Base-by-base conservation (phyloP, 2,888 invertebrate species). In the Tachina fera region DNA sequence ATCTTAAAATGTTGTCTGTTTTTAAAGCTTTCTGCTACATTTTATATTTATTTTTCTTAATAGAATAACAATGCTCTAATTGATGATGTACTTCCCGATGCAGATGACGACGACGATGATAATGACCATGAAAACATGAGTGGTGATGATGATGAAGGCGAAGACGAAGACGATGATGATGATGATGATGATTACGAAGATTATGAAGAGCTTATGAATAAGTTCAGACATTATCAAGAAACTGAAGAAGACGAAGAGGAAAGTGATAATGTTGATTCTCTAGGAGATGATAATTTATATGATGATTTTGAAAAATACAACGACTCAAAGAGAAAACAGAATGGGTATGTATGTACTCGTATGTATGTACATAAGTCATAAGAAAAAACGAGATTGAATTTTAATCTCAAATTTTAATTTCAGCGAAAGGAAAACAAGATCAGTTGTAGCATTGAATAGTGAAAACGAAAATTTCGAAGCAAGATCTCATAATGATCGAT, bases 381-480 rank as follows among this genome's bases (percentile, higher is more conserved):
- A 43, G 13, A 16, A 61, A 43, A 56, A 13, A 56, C 14, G 14
- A 14, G 11, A 61, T 43, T 1, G 10, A 0, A 31, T 9, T 43
- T 11, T 1, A 43, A 16, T 6, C 9, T 6, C 3, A 39, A 39
- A 16, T 19, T 53, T 65, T 43, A 14, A 67, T 22, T 78, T 31
- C 43, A 88, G 87, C 53, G 61, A 70, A 58, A 92, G 93, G 86
- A 90, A 89, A 87, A 89, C 91, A 87, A 91, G 94, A 74, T 92
- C 93, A 51, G 91, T 93, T 89, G 83, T 89, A 6, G 61, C 88
- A 9, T 87, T 87, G 47, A 90, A 90, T 88, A 93, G 90, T 75
- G 93, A 91, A 85, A 91, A 92, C 19, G 92, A 92, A 82, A 90
- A 83, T 14, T 51, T 61, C 19, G 53, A 90, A 2, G 45, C 84